Conservation (phyloP, 2,888 invertebrate species). For the Cistogaster globosa region DNA sequence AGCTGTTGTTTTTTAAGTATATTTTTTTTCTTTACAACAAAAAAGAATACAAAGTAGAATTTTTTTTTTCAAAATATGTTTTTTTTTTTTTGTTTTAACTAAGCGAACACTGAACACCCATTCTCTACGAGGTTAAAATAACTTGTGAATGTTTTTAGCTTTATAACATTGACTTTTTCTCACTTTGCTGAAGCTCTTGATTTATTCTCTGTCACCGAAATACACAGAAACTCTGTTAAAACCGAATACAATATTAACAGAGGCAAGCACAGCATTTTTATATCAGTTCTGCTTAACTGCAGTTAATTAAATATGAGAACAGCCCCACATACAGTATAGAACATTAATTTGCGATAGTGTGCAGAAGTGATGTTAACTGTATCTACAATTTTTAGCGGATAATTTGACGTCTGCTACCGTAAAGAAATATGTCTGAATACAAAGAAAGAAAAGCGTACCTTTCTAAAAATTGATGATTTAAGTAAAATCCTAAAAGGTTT, state of each 20-base stretch:
- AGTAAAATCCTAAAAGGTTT: too few relatives aligned
- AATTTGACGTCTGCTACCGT: too few relatives aligned
- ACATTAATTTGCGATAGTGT: neutral
- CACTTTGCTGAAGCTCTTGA: slow-evolving; percentile 72
- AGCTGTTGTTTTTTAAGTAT: slow-evolving; percentile 36
- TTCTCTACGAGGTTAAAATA: slow-evolving; percentile 79
- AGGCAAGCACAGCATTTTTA: slow-evolving; percentile 1
- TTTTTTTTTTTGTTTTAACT: slow-evolving; percentile 48
- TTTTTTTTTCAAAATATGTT: slow-evolving; percentile 56
- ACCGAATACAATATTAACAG: slow-evolving; percentile 1
- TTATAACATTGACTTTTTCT: slow-evolving; percentile 80
- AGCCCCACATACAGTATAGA: slow-evolving; percentile 10
- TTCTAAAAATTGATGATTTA: too few relatives aligned
- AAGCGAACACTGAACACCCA: slow-evolving; percentile 76
- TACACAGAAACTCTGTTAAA: slow-evolving; percentile 20
- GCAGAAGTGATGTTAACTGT: neutral
- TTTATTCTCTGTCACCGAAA: slow-evolving; percentile 79
- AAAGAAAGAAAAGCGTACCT: too few relatives aligned
- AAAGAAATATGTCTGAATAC: too few relatives aligned
- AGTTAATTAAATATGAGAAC: neutral
- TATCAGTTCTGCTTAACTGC: slow-evolving; percentile 25
- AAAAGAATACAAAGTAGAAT: slow-evolving; percentile 51
- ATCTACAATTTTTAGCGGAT: too few relatives aligned
- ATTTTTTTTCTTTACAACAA: slow-evolving; percentile 60
- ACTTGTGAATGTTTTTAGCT: slow-evolving; percentile 78